These are phyloP conservation scores for Bergia sp. DNA, from an alignment of 92 coral and sea anemone species.

Conservation along the genomic window DNA sequence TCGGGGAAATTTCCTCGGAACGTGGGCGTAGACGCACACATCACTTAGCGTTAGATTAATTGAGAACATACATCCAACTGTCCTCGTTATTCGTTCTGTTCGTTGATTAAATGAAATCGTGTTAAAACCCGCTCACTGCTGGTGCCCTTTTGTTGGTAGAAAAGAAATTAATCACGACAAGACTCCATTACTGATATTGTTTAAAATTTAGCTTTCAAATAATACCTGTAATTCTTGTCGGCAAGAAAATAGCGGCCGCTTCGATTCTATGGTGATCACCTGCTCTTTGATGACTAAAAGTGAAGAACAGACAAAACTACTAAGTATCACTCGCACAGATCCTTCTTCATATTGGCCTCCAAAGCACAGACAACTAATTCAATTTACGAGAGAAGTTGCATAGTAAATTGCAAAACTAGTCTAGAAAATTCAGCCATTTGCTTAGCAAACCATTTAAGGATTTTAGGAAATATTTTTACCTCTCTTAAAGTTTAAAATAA, in stretches of 20 bases:
- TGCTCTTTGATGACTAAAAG: neutral
- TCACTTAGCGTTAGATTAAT: neutral
- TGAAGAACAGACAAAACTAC: neutral
- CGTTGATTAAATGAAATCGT: conserved; percentile 6
- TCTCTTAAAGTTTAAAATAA: no score
- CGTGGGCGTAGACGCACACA: neutral
- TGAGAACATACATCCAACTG: neutral
- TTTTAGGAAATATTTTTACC: neutral
- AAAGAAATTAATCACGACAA: conserved; percentile 20
- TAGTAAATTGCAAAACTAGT: no score
- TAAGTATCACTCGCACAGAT: neutral
- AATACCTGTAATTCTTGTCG: conserved; percentile 17
- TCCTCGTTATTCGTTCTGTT: neutral
- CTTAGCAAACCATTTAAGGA: neutral
- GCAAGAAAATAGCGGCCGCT: neutral
- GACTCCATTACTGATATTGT: conserved; percentile 22
- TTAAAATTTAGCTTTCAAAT: neutral
- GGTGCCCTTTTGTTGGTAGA: conserved; percentile 30
- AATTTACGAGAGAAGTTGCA: neutral
- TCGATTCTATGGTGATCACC: neutral
- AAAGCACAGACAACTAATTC: neutral
- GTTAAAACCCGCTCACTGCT: conserved; percentile 29
- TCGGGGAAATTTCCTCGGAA: neutral
- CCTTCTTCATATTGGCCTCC: neutral
- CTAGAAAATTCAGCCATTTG: neutral